A percentile compares a stretch with the other conserved stretches of the same genome.
Conservation (phyloP, 2,888 invertebrate genomes). For the Lapara coniferarum region DNA sequence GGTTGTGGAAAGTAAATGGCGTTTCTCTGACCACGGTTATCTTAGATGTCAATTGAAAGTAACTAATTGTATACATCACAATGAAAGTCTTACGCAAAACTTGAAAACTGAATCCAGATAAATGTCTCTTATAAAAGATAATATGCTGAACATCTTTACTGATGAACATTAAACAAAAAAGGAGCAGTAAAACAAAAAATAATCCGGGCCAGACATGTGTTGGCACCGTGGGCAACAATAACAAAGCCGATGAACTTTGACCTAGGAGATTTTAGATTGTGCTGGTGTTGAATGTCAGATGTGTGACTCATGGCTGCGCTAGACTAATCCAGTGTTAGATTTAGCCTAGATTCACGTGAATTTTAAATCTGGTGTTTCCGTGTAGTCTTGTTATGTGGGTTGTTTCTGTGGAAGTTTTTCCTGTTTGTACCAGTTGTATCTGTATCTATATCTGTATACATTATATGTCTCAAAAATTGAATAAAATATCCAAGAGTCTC, state of each 20-base stretch:
- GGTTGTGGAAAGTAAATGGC: neutral
- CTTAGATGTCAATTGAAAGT: too few relatives aligned
- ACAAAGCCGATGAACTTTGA: constrained; percentile 20
- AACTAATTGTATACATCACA: too few relatives aligned
- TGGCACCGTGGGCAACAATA: constrained; percentile 5
- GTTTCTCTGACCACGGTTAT: neutral
- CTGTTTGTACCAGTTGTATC: neutral
- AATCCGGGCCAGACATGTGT: constrained; percentile 5
- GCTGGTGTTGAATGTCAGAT: constrained; percentile 19
- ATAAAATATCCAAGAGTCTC: too few relatives aligned
- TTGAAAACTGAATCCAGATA: too few relatives aligned
- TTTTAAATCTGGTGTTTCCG: neutral
- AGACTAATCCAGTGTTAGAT: neutral
- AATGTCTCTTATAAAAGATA: neutral
- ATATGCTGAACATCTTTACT: neutral
- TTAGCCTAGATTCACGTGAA: neutral
- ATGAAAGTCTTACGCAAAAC: too few relatives aligned
- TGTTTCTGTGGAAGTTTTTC: neutral
- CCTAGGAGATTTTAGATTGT: constrained; percentile 14
- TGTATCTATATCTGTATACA: too few relatives aligned
- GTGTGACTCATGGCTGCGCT: neutral
- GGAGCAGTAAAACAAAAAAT: neutral
- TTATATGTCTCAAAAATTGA: too few relatives aligned
- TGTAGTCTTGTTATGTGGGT: neutral
- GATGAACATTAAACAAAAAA: neutral